Base-by-base conservation (phyloP, 1,140 invertebrate species). In the Psix sp. region DNA sequence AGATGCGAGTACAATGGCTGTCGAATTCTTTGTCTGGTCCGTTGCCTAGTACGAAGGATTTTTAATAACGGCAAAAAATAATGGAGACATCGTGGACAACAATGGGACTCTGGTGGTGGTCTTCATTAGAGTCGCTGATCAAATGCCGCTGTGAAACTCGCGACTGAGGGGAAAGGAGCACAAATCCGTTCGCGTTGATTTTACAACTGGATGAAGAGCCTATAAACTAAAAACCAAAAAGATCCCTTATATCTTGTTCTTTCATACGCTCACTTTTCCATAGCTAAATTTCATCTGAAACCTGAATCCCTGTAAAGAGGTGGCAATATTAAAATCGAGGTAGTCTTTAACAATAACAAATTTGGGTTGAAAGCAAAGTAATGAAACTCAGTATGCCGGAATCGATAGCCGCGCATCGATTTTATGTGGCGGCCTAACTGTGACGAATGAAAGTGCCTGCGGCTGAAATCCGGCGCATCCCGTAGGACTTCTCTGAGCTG, bases 61-160 rank as follows among this genome's bases (percentile, higher is more conserved):
- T 77, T 79, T 79, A 79, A 79, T 79, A 79, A 79, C 73, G 77
- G 73, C 68, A 70, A 77, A 78, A 79, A 79, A 77, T 77, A 77
- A 79, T 77, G 76, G 77, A 79, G 76, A 79, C 74, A 77, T 70
- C 70, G 51, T 54, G 67, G 54, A 54, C 68, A 70, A 70, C 73
- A 70, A 75, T 75, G 36, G 65, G 16, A 49, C 54, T 60, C 57
- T 35, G 51, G 39, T 75, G 66, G 76, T 76, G 70, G 73, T 79
- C 77, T 79, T 79, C 76, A 77, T 79, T 79, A 79, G 66, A 77
- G 56, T 65, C 71, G 40, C 52, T 76, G 76, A 79, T 79, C 76
- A 79, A 79, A 77, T 79, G 71, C 74, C 67, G 33, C 63, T 54
- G 42, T 14, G 33, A 62, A 66, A 45, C 46, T 52, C 54, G 31